Base-by-base conservation (phyloP, 2,888 invertebrate species). In the Hirtodrosophila duncani region DNA sequence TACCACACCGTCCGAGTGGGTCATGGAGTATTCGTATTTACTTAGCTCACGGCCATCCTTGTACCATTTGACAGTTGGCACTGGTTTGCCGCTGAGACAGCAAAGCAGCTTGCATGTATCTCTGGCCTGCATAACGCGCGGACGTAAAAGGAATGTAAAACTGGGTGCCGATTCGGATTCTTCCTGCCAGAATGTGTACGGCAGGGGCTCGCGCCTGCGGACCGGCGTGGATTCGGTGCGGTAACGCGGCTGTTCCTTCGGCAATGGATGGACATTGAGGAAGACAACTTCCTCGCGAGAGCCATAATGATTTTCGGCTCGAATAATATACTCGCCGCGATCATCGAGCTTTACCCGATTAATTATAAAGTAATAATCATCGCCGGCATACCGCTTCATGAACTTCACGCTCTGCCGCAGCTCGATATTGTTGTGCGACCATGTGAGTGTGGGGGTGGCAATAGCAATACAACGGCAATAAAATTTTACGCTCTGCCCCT, bases 101-200 rank as follows among this genome's bases (percentile, higher is more conserved):
- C 98, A 98, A 33, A 99, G 92, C 64, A 99, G 91, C 89, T 99
- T 99, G 90, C 99, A 99, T 51, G 97, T 97, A 85, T 96, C 94
- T 65, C 97, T 93, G 82, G 90, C 91, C 89, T 99, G 99, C 92
- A 99, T 99, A 79, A 99, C 95, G 86, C 99, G 95, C 84, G 99
- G 98, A 87, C 99, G 93, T 74, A 99, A 92, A 83, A 96, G 93
- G 95, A 99, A 99, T 83, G 98, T 98, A 90, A 99, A 99, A 85
- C 92, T 93, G 57, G 99, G 99, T 58, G 96, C 96, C 81, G 94
- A 93, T 88, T 97, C 96, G 86, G 93, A 93, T 80, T 94, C 94
- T 87, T 97, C 96, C 88, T 95, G 93, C 94, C 96, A 96, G 89
- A 94, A 92, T 57, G 93, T 93, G 88, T 94, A 95, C 2, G 94